Conservation (phyloP, 2,113 vertebrate species). For the Toxostoma redivivum region DNA sequence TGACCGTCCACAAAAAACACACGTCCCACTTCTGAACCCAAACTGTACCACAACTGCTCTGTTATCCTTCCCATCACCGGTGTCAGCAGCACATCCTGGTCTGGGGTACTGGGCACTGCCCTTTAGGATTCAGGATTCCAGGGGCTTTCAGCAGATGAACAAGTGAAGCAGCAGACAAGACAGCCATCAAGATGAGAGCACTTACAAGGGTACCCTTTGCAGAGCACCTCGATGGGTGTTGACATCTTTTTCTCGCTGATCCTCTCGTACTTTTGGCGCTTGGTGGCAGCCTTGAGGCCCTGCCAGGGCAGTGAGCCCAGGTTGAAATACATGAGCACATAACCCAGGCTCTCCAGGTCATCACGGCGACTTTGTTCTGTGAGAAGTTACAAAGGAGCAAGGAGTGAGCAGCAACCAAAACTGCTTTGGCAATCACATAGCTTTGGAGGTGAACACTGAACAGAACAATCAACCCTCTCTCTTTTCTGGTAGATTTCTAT, state of each 20-base stretch:
- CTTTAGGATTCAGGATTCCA: not conserved
- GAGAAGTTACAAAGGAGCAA: not conserved
- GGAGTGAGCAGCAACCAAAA: constrained; percentile 10
- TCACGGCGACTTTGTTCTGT: constrained; percentile 95
- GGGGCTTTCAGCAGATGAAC: not conserved
- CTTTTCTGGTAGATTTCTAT: not conserved
- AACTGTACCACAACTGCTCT: accelerated
- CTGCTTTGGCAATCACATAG: not conserved
- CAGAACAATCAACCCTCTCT: not conserved
- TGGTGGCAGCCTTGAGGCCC: constrained; percentile 96
- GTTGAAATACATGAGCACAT: constrained; percentile 99
- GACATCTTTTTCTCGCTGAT: constrained; percentile 99
- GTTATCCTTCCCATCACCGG: not conserved
- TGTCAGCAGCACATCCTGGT: not conserved
- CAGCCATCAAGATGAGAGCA: constrained; percentile 10
- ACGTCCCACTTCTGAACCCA: not conserved
- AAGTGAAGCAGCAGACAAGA: not conserved
- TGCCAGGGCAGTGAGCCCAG: constrained; percentile 97
- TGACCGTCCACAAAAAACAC: not conserved
- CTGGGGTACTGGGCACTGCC: not conserved
- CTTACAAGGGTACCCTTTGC: constrained; percentile 98
- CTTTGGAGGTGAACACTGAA: not conserved
- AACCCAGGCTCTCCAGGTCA: constrained; percentile 94
- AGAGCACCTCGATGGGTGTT: constrained; percentile 94
- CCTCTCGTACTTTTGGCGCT: constrained; percentile 96